Evolutionary conservation across 2,888 invertebrate genomes (phyloP), one percentile per base, ranked within the genome.

Genomic region (Drosophila helvetica): DNA sequence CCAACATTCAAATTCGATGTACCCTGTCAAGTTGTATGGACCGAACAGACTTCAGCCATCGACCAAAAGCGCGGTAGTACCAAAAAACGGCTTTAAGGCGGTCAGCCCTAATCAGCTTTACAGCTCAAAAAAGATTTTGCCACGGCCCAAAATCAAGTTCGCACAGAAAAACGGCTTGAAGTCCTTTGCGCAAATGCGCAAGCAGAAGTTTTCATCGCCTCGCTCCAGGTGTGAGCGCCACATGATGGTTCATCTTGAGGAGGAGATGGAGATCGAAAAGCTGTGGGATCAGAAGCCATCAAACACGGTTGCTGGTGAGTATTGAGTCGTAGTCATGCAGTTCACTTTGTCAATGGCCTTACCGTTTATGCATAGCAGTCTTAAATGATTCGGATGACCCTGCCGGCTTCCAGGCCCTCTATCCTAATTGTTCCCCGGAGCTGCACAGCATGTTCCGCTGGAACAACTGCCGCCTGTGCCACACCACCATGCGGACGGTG

Each of bases 391-490:
- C 38, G 7, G 38, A 38, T n/a, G 38, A 38, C 6, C 7, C n/a
- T 2, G n/a, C 38, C 30, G 53, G 9, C 10, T 15, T 19, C 19
- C 47, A 17, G 19, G 6, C 45, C 18, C 17, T n/a, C 38, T n/a
- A 30, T 3, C 10, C 33, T 17, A 38, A 43, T n/a, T 58, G 45
- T 55, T 75, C 78, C 2, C 25, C 43, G 12, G 85, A 83, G 59
- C 42, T 81, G 64, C 79, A 68, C 25, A 47, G 63, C 6, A 62
- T 86, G 15, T 87, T 86, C 56, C 72, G 60, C 9, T 83, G 86
- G 86, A 74, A 86, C 42, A 67, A 64, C 61, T 86, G 85, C 42
- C 64, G 56, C 18, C 58, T 86, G 46, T 86, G 85, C 43, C 74
- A 74, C 33, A 78, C 70, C 5, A 45, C 60, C 9, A 72, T 86